Percentiles rank a stretch among this genome's conserved stretches.
phyloP scores from a whole-genome alignment of 2,113 vertebrate genomes.

The Melanerpes aurifrons region DNA sequence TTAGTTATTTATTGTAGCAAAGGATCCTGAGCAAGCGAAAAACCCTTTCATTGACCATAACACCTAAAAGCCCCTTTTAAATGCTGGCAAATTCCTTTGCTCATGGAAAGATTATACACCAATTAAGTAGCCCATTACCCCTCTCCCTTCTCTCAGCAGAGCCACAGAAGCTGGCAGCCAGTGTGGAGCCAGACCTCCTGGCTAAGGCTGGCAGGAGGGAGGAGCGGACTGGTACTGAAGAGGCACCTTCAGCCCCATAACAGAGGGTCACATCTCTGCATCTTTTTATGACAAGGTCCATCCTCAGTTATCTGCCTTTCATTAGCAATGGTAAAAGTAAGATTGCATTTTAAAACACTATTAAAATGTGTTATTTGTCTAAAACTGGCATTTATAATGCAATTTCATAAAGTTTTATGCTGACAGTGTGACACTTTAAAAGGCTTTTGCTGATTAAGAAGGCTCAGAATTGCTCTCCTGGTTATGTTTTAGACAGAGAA shows the following conservation, averaged over 20 bases:
- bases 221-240: neutral
- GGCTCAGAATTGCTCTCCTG: conserved; percentile 72
- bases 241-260: neutral
- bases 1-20: neutral
- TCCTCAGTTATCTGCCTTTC: conserved; percentile 53
- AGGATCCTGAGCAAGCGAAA: neutral
- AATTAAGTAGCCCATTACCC: neutral
- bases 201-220: rapidly evolving
- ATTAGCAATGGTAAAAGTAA: conserved; percentile 55
- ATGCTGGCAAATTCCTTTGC: neutral
- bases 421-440: conserved; percentile 69
- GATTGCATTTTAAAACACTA: conserved; percentile 62
- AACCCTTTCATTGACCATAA: neutral
- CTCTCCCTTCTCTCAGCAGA: neutral
- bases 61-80: neutral
- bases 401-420: conserved; percentile 74
- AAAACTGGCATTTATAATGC: conserved; percentile 74
- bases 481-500: conserved; percentile 64
- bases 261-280: neutral
- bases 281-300: neutral
- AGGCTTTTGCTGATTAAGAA: conserved; percentile 77
- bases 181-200: neutral
- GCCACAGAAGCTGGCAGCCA: neutral
- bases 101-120: neutral
- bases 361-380: conserved; percentile 70